These are phyloP conservation scores for Tolypeutes matacus DNA, from an alignment of 2,797 vertebrate genomes.

Conservation along the genomic window DNA sequence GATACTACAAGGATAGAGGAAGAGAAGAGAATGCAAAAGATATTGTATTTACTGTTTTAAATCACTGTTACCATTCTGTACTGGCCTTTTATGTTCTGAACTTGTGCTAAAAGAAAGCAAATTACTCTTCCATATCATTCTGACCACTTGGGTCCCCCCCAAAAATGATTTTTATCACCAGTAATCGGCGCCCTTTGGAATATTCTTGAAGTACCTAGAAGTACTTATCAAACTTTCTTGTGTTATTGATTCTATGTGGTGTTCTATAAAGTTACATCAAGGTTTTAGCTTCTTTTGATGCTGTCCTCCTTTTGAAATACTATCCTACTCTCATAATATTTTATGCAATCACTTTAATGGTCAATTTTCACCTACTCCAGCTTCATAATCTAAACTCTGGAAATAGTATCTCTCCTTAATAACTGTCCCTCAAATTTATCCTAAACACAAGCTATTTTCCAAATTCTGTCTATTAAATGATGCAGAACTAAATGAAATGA, in stretches of 20 bases:
- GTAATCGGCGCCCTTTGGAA: not conserved
- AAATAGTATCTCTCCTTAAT: not conserved
- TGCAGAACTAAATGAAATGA: not conserved
- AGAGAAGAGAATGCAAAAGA: not conserved
- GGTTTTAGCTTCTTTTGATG: not conserved
- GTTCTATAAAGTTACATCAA: not conserved
- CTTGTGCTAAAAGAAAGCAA: not conserved
- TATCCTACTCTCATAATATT: not conserved
- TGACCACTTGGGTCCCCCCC: not conserved
- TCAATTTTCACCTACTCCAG: not conserved
- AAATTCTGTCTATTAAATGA: not conserved
- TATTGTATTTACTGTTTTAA: not conserved
- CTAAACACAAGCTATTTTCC: not conserved
- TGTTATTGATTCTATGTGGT: not conserved
- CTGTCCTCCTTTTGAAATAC: not conserved
- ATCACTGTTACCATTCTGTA: not conserved
- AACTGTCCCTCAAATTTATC: conserved; percentile 7
- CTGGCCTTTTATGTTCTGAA: not conserved
- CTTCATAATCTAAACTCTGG: not conserved
- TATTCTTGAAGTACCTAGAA: not conserved
- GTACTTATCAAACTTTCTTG: not conserved
- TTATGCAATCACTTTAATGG: not conserved
- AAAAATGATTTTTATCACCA: not conserved
- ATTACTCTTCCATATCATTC: not conserved
- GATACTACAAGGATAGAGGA: not conserved